These are phyloP conservation scores for Spea bombifrons DNA, from an alignment of 2,113 vertebrate genomes.

Conservation along the genomic window DNA sequence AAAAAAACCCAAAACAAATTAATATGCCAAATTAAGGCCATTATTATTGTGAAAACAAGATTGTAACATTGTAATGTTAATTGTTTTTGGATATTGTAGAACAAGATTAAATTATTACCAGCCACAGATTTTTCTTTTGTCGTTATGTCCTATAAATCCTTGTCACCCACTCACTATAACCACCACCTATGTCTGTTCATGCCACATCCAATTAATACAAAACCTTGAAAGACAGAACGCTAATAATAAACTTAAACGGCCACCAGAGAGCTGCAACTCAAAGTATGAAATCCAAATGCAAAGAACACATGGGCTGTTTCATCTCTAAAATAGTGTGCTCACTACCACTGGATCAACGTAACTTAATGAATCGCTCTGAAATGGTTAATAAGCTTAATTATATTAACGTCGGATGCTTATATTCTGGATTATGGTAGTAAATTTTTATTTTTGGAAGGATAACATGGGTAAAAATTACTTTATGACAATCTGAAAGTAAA, in stretches of 20 bases:
- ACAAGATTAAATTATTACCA: neutral
- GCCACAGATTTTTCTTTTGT: neutral
- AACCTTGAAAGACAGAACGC: neutral
- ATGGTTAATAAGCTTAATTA: too few species aligned
- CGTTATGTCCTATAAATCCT: neutral
- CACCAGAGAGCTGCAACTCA: neutral
- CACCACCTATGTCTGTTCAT: neutral
- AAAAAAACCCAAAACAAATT: neutral
- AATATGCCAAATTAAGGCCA: neutral
- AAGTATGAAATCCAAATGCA: neutral
- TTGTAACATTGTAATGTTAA: neutral
- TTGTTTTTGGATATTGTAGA: neutral
- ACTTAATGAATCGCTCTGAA: too few species aligned
- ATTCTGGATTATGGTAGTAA: neutral
- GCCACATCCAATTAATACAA: neutral
- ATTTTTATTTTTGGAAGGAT: neutral
- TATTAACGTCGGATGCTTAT: neutral
- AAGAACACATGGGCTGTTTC: too few species aligned
- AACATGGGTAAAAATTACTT: constrained; percentile 13
- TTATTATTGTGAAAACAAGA: neutral
- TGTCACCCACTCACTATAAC: neutral
- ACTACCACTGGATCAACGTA: too few species aligned
- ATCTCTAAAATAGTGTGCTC: too few species aligned
- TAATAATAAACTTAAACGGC: neutral
- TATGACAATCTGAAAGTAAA: constrained; percentile 6